Evolutionary conservation across 2,797 vertebrate genomes (phyloP).

Genomic region (Prunella strophiata): DNA sequence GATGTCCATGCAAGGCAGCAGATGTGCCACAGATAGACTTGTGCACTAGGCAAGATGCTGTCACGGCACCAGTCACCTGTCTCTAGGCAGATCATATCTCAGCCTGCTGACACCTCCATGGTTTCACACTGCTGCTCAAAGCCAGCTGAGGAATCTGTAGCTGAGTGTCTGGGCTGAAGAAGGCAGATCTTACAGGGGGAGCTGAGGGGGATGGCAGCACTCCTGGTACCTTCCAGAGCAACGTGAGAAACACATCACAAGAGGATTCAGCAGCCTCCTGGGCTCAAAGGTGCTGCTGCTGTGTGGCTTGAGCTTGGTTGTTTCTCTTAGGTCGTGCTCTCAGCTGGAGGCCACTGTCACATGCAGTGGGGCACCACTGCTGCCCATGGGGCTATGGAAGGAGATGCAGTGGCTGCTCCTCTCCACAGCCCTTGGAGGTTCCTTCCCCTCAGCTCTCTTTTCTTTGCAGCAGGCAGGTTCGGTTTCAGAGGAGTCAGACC

Average conservation of each 20-base stretch:
- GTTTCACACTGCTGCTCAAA: background rate
- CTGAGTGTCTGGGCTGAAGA: background rate
- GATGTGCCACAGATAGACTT: background rate
- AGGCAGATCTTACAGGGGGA: background rate
- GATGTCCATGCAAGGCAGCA: background rate
- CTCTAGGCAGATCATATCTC: background rate
- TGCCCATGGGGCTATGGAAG: background rate
- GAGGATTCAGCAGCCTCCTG: background rate
- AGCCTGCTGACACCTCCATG: background rate
- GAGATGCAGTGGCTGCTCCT: background rate
- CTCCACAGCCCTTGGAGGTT: conserved; percentile 12
- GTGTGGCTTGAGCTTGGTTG: background rate
- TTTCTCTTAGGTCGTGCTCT: background rate
- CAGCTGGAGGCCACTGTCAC: background rate
- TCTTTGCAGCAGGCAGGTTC: conserved; percentile 92
- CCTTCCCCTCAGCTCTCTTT: conserved; percentile 64
- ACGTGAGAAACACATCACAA: accelerated
- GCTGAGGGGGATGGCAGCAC: background rate
- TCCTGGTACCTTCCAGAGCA: background rate
- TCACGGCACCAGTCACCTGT: background rate
- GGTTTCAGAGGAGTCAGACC: conserved; percentile 94
- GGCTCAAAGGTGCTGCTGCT: background rate
- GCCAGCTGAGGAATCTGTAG: background rate
- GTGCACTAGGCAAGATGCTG: background rate
- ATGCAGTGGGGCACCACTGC: background rate